Percentiles rank a stretch among this genome's conserved stretches.
phyloP scores from a whole-genome alignment of 2,113 vertebrate species.

The Nestor notabilis region DNA sequence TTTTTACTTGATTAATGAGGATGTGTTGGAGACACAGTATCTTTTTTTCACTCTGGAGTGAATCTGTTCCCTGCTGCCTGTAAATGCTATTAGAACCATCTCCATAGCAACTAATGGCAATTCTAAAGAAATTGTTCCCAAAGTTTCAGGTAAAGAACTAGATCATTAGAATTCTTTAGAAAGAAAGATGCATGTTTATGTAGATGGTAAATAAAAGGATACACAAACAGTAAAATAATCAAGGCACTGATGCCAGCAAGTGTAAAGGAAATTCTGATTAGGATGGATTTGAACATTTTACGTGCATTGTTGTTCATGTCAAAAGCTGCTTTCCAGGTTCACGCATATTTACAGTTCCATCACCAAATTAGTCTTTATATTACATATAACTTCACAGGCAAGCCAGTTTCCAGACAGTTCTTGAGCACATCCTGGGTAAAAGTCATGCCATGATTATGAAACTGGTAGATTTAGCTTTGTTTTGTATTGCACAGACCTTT shows the following conservation, averaged over 20 bases:
- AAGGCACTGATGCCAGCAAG: background rate
- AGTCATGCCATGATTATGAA: background rate
- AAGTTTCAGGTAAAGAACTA: slow-evolving; percentile 3
- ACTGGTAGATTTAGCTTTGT: background rate
- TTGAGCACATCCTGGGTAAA: background rate
- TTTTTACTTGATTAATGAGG: background rate
- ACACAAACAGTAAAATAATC: background rate
- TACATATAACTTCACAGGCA: background rate
- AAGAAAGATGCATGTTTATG: background rate
- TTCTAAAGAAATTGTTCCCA: background rate
- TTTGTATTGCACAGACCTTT: background rate
- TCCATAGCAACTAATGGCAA: slow-evolving; percentile 54
- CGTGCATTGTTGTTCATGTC: background rate
- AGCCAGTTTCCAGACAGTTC: background rate
- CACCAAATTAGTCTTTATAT: background rate
- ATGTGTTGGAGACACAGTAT: background rate
- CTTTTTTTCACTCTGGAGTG: background rate
- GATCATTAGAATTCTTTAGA: background rate
- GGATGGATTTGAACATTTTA: background rate
- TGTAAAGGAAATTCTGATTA: background rate
- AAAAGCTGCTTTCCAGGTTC: background rate
- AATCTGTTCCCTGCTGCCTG: background rate
- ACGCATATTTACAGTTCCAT: background rate
- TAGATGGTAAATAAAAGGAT: background rate
- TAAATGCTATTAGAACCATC: slow-evolving; percentile 4